Percentiles rank a stretch among this genome's conserved stretches.
These are phyloP conservation scores for Enteromius mattozi DNA, from an alignment of 2,797 vertebrate species.

Conservation along the genomic window DNA sequence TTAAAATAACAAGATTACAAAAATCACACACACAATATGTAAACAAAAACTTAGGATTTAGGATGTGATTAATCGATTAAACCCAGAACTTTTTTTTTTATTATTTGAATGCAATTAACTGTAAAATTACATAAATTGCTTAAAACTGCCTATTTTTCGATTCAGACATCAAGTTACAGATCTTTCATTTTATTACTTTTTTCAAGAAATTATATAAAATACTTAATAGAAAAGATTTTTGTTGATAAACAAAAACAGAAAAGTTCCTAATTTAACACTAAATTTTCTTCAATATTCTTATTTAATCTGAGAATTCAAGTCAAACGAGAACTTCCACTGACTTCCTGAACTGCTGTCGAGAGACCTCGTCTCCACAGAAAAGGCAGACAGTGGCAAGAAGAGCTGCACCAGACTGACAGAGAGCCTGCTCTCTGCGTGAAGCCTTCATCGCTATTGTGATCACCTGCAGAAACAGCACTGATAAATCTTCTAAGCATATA, in stretches of 20 bases:
- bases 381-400: constrained; percentile 87
- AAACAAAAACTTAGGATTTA: too few species aligned
- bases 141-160: neutral
- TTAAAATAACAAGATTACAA: too few species aligned
- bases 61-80: too few species aligned
- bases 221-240: too few species aligned
- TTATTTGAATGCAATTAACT: too few species aligned
- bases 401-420: constrained; percentile 67
- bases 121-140: neutral
- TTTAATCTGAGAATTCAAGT: neutral
- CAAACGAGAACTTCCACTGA: constrained; percentile 63
- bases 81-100: too few species aligned
- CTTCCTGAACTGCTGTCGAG: constrained; percentile 91
- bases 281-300: neutral
- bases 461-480: constrained; percentile 73
- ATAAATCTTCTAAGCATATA: constrained; percentile 14
- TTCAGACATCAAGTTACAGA: neutral
- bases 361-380: constrained; percentile 94
- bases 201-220: too few species aligned
- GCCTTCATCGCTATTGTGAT: constrained; percentile 87
- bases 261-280: neutral
- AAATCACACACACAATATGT: too few species aligned
- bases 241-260: neutral
- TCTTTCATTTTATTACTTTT: neutral
- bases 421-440: constrained; percentile 71